Conservation (phyloP, 2,888 invertebrate species). For the Siphlonurus alternatus region DNA sequence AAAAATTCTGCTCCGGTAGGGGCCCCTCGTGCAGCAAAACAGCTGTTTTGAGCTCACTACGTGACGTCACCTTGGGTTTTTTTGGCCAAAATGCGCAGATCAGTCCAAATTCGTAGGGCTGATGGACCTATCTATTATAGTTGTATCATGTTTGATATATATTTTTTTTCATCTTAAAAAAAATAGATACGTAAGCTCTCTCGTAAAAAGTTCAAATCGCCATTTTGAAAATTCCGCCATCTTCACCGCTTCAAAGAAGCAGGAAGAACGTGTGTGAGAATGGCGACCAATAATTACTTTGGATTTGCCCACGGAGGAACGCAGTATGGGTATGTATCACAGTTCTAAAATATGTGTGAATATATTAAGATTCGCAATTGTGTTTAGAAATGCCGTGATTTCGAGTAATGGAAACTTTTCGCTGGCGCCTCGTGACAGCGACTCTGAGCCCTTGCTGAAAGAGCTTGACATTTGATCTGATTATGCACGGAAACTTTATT, state of each 20-base stretch:
- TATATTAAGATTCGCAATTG: neutral
- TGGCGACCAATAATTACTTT: slow-evolving; percentile 90
- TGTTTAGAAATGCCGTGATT: too few relatives aligned
- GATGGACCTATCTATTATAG: too few relatives aligned
- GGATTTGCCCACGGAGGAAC: slow-evolving; percentile 88
- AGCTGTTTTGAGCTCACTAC: too few relatives aligned
- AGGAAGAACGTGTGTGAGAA: slow-evolving; percentile 19
- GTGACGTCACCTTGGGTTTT: too few relatives aligned
- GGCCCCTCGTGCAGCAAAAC: too few relatives aligned
- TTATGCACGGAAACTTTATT: neutral
- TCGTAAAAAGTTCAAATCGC: neutral
- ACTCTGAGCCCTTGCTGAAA: neutral
- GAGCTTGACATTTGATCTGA: neutral
- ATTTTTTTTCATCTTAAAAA: too few relatives aligned
- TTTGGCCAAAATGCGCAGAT: too few relatives aligned
- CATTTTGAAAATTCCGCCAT: neutral
- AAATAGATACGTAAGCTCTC: neutral
- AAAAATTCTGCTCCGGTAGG: too few relatives aligned
- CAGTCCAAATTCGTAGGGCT: too few relatives aligned
- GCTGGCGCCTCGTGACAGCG: neutral
- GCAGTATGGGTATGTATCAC: slow-evolving; percentile 63
- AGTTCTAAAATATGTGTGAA: neutral
- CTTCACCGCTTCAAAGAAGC: neutral
- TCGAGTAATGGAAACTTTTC: too few relatives aligned
- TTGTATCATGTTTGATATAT: too few relatives aligned